Conservation (phyloP, 2,797 vertebrate genomes). For the Pteronotus mesoamericanus region DNA sequence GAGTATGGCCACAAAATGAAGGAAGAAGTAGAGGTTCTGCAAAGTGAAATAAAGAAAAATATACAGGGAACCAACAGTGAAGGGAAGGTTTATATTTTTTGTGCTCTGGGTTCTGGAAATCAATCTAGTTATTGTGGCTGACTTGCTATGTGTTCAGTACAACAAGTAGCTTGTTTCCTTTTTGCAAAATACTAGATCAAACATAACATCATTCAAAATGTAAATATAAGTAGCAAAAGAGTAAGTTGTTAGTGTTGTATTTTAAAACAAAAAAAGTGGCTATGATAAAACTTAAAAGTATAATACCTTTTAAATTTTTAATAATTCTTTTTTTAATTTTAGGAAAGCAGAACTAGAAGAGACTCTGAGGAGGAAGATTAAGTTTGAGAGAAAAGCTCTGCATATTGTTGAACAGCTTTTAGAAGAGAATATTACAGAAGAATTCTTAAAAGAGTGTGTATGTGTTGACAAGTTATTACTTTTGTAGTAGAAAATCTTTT, state of each 20-base stretch:
- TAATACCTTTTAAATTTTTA: background rate
- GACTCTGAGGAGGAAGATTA: conserved; percentile 86
- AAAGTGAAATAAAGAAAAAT: too few species aligned
- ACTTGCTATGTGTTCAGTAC: background rate
- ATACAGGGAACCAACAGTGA: too few species aligned
- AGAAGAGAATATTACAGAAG: conserved; percentile 89
- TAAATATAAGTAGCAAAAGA: background rate
- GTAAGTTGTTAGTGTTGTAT: background rate
- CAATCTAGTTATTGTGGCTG: background rate
- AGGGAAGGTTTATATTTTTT: too few species aligned
- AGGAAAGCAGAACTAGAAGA: conserved; percentile 90
- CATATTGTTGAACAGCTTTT: conserved; percentile 91
- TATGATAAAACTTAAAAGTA: background rate
- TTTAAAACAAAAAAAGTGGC: background rate
- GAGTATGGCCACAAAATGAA: too few species aligned
- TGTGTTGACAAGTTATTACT: conserved; percentile 60
- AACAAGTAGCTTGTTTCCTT: background rate
- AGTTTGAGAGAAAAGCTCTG: conserved; percentile 89
- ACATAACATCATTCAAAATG: background rate
- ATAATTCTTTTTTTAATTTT: conserved; percentile 34
- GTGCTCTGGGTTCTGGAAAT: background rate
- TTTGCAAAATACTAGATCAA: background rate
- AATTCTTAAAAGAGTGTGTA: conserved; percentile 92
- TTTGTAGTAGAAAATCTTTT: background rate
- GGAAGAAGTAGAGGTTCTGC: too few species aligned